Conservation (phyloP, 2,113 vertebrate species). For the Calonectris borealis region DNA sequence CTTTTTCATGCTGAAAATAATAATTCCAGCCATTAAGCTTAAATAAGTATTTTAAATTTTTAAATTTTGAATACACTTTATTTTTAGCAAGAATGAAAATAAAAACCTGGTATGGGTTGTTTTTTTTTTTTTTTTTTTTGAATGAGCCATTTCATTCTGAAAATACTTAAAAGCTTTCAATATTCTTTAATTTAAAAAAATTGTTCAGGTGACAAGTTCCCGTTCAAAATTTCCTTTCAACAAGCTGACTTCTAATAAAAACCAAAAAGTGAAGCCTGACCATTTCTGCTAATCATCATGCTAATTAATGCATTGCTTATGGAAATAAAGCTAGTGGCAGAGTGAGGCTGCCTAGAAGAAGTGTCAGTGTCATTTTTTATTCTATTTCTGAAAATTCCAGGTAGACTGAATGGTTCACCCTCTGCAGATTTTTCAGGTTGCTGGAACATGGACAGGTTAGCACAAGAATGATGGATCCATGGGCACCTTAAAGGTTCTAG, state of each 20-base stretch:
- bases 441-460: background rate
- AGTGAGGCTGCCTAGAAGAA: background rate
- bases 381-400: background rate
- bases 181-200: background rate
- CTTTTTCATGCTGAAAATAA: background rate
- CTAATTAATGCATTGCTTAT: background rate
- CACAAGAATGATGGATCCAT: background rate
- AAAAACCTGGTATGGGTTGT: background rate
- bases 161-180: background rate
- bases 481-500: background rate
- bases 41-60: background rate
- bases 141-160: background rate
- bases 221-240: background rate
- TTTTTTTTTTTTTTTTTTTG: background rate
- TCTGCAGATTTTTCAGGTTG: background rate
- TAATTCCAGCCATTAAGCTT: background rate
- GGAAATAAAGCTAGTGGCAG: background rate
- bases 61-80: background rate
- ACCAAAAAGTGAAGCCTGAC: background rate
- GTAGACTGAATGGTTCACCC: background rate
- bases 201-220: background rate
- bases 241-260: background rate
- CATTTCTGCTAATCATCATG: background rate
- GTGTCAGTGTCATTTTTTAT: background rate
- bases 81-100: background rate